Evolutionary conservation across 2,113 vertebrate species (phyloP), one percentile per base, ranked within the genome.

Genomic region (Ceyx margarethae): DNA sequence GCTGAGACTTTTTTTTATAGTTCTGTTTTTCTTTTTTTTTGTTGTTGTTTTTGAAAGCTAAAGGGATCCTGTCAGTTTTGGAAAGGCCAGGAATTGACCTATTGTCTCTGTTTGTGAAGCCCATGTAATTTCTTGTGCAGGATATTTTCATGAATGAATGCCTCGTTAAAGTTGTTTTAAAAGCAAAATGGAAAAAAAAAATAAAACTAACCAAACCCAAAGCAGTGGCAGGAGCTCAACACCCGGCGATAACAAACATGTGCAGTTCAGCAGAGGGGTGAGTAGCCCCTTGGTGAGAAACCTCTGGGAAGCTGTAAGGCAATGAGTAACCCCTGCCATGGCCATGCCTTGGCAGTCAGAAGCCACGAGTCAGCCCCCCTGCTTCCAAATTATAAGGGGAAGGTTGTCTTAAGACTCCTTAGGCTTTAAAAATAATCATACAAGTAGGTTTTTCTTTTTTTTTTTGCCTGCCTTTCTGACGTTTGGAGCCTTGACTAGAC

Each of bases 371-470:
- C 92, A 96, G 25, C 10, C 53, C 56, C 25, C 25, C 10, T 7
- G 23, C 7, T 42, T 46, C 69, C 79, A 92, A 79, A 94, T 87
- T 89, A 56, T 23, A 79, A 54, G 58, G 46, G 31, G 50, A 17
- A 88, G 45, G 7, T 58, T 81, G 73, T 51, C 35, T 95, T 73
- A 64, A 89, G 80, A 79, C 42, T 90, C 45, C 45, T 78, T 46
- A 61, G 56, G 61, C 61, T 91, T 91, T 25, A 76, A 90, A 85
- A 92, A 79, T 94, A 87, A 85, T 81, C 50, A 85, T 71, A 79
- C 14, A 31, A 43, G 54, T 58, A 43, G 26, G 7, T 13, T n/a
- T 94, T 85, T 91, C 45, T 51, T 11, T 51, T 76, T 77, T 82
- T 79, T 77, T 82, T 64, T 66, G 26, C 66, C 42, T 1, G 12